These are phyloP conservation scores for Ectemnius cavifrons DNA, from an alignment of 2,888 invertebrate species.

Conservation along the genomic window DNA sequence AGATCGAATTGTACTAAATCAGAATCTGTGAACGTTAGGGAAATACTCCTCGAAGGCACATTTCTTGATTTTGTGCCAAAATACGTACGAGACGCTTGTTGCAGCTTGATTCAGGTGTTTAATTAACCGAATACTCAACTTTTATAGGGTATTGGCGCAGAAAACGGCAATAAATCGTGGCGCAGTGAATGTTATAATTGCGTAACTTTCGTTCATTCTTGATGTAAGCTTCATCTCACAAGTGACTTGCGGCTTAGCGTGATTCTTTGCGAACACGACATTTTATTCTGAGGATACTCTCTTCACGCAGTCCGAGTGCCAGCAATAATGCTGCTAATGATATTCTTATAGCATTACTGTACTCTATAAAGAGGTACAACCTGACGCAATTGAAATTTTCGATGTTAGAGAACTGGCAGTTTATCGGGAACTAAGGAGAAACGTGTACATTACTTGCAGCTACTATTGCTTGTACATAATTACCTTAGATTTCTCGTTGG, in stretches of 20 bases:
- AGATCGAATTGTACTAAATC: constrained; percentile 18
- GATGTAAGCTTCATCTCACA: neutral
- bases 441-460: too few relatives aligned
- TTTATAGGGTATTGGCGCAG: constrained; percentile 16
- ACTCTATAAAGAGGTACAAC: too few relatives aligned
- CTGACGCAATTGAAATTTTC: too few relatives aligned
- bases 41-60: constrained; percentile 35
- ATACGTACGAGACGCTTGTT: constrained; percentile 20
- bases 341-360: too few relatives aligned
- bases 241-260: constrained; percentile 2
- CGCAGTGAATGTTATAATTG: constrained; percentile 8
- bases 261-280: neutral
- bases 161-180: constrained; percentile 9
- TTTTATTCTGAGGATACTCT: too few relatives aligned
- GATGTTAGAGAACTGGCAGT: too few relatives aligned
- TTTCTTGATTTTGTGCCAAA: constrained; percentile 46
- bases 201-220: constrained; percentile 7
- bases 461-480: neutral
- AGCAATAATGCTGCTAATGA: too few relatives aligned
- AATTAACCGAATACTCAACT: neutral
- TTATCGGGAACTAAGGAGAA: too few relatives aligned
- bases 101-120: constrained; percentile 21
- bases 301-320: too few relatives aligned
- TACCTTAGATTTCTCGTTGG: neutral
- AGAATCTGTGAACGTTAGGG: constrained; percentile 16